phyloP scores from a whole-genome alignment of 2,888 invertebrate genomes.

The Brachynemurus nebulosus region DNA sequence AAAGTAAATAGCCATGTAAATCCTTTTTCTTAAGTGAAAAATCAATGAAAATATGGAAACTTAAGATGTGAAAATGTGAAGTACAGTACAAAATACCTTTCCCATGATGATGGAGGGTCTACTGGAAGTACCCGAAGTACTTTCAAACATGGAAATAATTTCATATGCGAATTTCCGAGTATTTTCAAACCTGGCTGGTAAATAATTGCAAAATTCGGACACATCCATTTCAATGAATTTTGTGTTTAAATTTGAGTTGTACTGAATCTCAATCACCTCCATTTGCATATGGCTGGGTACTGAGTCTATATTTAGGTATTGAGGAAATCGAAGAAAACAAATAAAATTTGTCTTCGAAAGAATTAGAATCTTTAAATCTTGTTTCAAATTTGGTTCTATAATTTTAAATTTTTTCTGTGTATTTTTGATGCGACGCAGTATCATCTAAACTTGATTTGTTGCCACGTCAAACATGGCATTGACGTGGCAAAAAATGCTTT shows the following conservation, averaged over 20 bases:
- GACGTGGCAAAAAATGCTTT: conserved; percentile 17
- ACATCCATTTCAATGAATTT: too few relatives aligned
- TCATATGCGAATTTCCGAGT: conserved; percentile 12
- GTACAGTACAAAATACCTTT: too few relatives aligned
- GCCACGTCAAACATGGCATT: conserved; percentile 15
- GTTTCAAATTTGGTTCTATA: conserved; percentile 17
- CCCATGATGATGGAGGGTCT: too few relatives aligned
- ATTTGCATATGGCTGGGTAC: conserved; percentile 13
- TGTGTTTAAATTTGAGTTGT: too few relatives aligned
- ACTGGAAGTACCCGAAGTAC: too few relatives aligned
- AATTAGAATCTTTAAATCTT: conserved; percentile 16
- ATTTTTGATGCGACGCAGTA: conserved; percentile 8
- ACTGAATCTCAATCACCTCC: too few relatives aligned
- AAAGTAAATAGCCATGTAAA: too few relatives aligned
- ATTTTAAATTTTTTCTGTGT: too few relatives aligned
- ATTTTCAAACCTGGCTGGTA: conserved; percentile 7
- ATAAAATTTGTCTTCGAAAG: conserved; percentile 13
- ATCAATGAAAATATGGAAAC: too few relatives aligned
- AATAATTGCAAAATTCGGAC: conserved; percentile 10
- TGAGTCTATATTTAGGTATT: conserved; percentile 12
- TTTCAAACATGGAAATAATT: conserved; percentile 16
- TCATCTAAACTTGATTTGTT: conserved; percentile 12
- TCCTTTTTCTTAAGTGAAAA: too few relatives aligned
- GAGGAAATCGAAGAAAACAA: too few relatives aligned
- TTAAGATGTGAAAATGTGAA: too few relatives aligned